These are phyloP conservation scores for Turritopsis rubra DNA, from an alignment of 30 jellyfish, hydroid and myxozoan genomes.

Conservation along the genomic window DNA sequence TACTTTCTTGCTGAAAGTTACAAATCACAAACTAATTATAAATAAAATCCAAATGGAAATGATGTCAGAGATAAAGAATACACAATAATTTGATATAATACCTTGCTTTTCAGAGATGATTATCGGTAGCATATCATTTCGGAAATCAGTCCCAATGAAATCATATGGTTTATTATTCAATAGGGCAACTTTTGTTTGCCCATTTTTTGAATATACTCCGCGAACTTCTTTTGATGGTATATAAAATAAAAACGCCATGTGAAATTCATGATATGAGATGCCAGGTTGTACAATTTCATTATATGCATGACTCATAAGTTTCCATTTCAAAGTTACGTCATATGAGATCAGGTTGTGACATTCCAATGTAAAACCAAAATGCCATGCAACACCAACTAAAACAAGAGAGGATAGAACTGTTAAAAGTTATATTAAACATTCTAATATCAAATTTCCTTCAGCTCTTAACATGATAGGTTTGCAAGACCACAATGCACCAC, in stretches of 20 bases:
- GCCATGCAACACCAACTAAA: neutral
- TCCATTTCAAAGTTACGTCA: neutral
- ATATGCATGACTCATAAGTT: neutral
- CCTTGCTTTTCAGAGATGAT: neutral
- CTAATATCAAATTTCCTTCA: too few relatives aligned
- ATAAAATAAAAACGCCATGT: neutral
- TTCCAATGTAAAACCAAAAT: neutral
- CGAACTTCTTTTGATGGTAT: neutral
- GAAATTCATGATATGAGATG: neutral
- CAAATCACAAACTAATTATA: too few relatives aligned
- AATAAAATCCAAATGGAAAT: neutral
- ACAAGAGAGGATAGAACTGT: neutral
- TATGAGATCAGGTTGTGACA: neutral
- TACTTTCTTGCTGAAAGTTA: neutral
- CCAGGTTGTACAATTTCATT: constrained; percentile 7
- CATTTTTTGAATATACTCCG: neutral
- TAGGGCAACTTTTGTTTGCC: neutral
- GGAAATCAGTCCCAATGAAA: neutral
- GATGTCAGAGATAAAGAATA: neutral
- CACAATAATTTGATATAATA: too few relatives aligned
- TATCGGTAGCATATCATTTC: neutral
- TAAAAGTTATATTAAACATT: too few relatives aligned
- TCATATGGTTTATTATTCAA: constrained; percentile 14
- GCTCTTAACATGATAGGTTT: too few relatives aligned
- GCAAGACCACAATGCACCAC: too few relatives aligned